Evolutionary conservation across 1,140 invertebrate genomes (phyloP), one percentile per base, ranked within the genome.

Genomic region (Drosophila teissieri): DNA sequence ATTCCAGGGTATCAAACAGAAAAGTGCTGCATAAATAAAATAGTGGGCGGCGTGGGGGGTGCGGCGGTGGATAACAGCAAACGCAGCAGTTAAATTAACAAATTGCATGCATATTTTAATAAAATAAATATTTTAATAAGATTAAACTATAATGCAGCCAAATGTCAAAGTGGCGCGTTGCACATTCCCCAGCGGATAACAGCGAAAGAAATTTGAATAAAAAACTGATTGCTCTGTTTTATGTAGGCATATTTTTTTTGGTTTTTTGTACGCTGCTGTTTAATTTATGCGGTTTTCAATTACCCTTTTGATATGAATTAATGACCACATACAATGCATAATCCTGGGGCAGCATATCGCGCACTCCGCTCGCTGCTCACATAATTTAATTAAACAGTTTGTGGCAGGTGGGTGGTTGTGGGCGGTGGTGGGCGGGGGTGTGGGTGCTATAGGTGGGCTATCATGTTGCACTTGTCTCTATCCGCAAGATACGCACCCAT

Each of bases 101-200:
- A 89, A 89, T 89, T 89, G 84, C 85, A 90, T 90, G 84, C 84
- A 89, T 89, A 89, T 89, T 89, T 89, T 84, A 89, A 89, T 90
- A 89, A 89, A 89, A 89, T 89, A 89, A 89, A 89, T 89, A 89
- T 89, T 89, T 89, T 89, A 89, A 89, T 89, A 89, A 90, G 84
- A 89, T 89, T 89, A 89, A 89, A 89, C 85, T 89, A 90, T 89
- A 89, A 89, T 89, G 84, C 85, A 84, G 85, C 54, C 84, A 89
- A 89, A 89, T 89, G 85, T 89, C 84, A 84, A 86, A 85, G 61
- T 80, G 46, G 44, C 58, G 68, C 69, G 56, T 40, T 11, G 51
- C 64, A 19, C 34, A 78, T 80, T 83, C 72, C 84, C 80, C 70
- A 53, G 55, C 65, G 81, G 55, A 62, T 72, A 58, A 53, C 54